These are phyloP conservation scores for Campoletis raptor DNA, from an alignment of 2,888 invertebrate genomes.

Conservation along the genomic window DNA sequence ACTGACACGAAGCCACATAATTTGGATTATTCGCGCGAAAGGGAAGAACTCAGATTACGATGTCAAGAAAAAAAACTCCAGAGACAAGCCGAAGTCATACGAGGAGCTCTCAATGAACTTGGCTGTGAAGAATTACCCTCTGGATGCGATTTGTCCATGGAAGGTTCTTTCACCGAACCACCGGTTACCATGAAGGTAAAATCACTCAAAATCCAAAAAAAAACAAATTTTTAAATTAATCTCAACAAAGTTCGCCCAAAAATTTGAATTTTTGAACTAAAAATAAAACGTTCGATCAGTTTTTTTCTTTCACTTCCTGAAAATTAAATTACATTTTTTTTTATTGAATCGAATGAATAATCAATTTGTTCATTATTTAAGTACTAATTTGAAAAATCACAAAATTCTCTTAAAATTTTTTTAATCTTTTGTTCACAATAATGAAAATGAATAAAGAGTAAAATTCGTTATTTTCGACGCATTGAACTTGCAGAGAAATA, in stretches of 20 bases:
- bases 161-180: conserved; percentile 82
- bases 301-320: not conserved
- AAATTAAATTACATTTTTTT: no score
- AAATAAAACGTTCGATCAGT: no score
- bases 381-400: not conserved
- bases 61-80: conserved; percentile 94
- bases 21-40: conserved; percentile 82
- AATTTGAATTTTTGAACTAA: no score
- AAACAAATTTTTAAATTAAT: no score
- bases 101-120: conserved; percentile 93
- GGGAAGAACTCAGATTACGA: conserved; percentile 91
- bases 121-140: conserved; percentile 95
- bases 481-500: conserved; percentile 81
- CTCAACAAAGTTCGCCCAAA: no score
- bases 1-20: conserved; percentile 80
- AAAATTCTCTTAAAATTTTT: not conserved
- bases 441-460: not conserved
- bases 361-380: no score
- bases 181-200: conserved; percentile 80
- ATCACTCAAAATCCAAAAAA: not conserved
- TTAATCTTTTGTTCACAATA: not conserved
- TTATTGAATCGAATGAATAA: no score
- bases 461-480: conserved; percentile 52
- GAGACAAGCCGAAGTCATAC: conserved; percentile 93
- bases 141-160: conserved; percentile 90